Evolutionary conservation across 2,888 invertebrate genomes (phyloP), one percentile per base, ranked within the genome.

Genomic region (Gandaritis pyraliata): DNA sequence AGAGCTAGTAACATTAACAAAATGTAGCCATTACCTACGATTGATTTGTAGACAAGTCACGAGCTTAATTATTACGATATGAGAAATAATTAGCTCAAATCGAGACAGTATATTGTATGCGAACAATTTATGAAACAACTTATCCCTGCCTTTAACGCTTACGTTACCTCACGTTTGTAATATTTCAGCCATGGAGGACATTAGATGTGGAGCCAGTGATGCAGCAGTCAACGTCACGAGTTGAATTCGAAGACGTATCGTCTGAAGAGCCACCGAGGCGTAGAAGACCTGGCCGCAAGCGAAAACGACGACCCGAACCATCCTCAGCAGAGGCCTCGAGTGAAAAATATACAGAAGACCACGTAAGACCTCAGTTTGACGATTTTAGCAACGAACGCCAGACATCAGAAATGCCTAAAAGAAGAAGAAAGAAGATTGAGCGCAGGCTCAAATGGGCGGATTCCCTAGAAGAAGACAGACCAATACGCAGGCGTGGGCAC

Each of bases 241-340:
- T 80, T 33, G 77, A 77, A 11, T 90, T 90, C 90, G 83, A 83
- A n/a, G 81, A 82, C 39, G 79, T 75, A 2, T 73, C 78, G 13
- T 75, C 80, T 29, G 87, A 86, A 30, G 85, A 86, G 58, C 74
- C 77, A 0, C 84, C 87, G 5, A 88, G 89, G 73, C 85, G 93
- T 5, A 84, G 93, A 39, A 83, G 93, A 68, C 76, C 87, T 10
- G 84, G 84, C 1, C 90, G 94, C 11, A 95, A 95, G 84, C 91
- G 95, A 59, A 95, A 94, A 82, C 90, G 94, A 59, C 90, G 94
- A 48, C 95, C 94, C n/a, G 89, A 91, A 57, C 69, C 78, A 29
- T 59, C 68, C 4, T 66, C 77, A 8, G 66, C 71, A 15, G 85
- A 83, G 50, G 83, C 72, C 47, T 71, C 78, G 18, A 75, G 77